Percentiles rank a stretch among this genome's conserved stretches.
These are phyloP conservation scores for Mormyrus proboscirostris DNA, from an alignment of 2,797 vertebrate species.

Conservation along the genomic window DNA sequence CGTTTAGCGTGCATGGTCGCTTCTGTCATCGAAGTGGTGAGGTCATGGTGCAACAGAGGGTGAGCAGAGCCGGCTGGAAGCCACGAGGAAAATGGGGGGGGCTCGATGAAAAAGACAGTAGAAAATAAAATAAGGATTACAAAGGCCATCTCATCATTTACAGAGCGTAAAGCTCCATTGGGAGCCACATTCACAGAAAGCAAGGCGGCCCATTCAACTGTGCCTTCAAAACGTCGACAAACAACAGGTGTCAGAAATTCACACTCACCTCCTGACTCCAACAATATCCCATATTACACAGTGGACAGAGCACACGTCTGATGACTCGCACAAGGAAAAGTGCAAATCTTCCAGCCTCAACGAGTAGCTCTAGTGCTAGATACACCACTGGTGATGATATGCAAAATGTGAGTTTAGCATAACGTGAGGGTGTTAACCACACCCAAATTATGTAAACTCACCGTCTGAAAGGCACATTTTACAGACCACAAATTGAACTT, in stretches of 20 bases:
- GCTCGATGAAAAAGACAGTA: constrained; percentile 50
- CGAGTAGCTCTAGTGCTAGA: background rate
- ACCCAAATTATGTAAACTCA: background rate
- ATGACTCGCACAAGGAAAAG: background rate
- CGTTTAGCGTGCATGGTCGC: background rate
- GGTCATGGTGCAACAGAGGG: constrained; percentile 38
- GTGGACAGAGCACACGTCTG: constrained; percentile 42
- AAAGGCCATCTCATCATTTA: constrained; percentile 63
- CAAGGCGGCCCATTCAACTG: constrained; percentile 68
- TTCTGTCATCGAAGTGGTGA: constrained; percentile 41
- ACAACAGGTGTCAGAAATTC: constrained; percentile 46
- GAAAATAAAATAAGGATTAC: constrained; percentile 70
- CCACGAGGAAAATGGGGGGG: constrained; percentile 51
- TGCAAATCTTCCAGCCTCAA: background rate
- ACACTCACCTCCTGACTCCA: constrained; percentile 48
- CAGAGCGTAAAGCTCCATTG: constrained; percentile 60
- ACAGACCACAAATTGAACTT: background rate
- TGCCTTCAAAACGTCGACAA: constrained; percentile 60
- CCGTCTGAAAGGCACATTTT: background rate
- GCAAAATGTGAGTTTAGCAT: background rate
- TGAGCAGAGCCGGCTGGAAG: constrained; percentile 56
- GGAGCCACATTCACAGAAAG: constrained; percentile 66
- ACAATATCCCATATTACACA: constrained; percentile 65
- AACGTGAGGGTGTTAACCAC: background rate
- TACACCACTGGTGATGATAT: background rate